Percentiles rank a stretch among this genome's conserved stretches.
These are phyloP conservation scores for Venustaconcha ellipsiformis DNA, from an alignment of 1,140 invertebrate genomes.

Conservation along the genomic window DNA sequence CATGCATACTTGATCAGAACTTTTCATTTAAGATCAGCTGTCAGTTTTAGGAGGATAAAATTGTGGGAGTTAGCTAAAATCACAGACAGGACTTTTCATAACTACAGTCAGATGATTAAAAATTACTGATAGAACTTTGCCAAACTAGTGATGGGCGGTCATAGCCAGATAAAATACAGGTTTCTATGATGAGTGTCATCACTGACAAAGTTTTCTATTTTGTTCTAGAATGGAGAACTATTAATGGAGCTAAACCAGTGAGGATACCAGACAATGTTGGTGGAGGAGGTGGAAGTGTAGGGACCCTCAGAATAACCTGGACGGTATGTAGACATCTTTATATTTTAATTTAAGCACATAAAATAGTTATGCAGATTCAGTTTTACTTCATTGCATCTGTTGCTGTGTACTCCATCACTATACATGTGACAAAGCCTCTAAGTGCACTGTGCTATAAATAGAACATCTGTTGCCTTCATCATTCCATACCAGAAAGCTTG, in stretches of 20 bases:
- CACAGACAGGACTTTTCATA: too few species aligned
- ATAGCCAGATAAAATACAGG: too few species aligned
- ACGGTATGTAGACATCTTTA: slow-evolving; percentile 36
- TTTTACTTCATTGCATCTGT: not conserved
- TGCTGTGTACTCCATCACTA: not conserved
- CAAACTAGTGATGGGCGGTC: too few species aligned
- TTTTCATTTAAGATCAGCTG: too few species aligned
- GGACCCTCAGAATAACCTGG: slow-evolving; percentile 44
- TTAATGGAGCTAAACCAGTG: slow-evolving; percentile 31
- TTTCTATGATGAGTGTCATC: too few species aligned
- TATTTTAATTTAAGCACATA: not conserved
- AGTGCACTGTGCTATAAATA: not conserved
- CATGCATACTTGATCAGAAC: too few species aligned
- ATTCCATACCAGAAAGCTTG: too few species aligned
- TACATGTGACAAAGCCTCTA: not conserved
- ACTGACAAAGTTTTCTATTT: not conserved
- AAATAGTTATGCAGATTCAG: not conserved
- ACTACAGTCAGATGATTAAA: too few species aligned
- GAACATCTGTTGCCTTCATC: too few species aligned
- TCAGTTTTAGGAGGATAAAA: too few species aligned
- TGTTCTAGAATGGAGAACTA: slow-evolving; percentile 27
- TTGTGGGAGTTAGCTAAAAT: too few species aligned
- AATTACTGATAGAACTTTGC: too few species aligned
- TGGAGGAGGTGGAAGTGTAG: slow-evolving; percentile 51
- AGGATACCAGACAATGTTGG: slow-evolving; percentile 35